Conservation (phyloP, 2,797 vertebrate species). For the Brachyalestes nurse region DNA sequence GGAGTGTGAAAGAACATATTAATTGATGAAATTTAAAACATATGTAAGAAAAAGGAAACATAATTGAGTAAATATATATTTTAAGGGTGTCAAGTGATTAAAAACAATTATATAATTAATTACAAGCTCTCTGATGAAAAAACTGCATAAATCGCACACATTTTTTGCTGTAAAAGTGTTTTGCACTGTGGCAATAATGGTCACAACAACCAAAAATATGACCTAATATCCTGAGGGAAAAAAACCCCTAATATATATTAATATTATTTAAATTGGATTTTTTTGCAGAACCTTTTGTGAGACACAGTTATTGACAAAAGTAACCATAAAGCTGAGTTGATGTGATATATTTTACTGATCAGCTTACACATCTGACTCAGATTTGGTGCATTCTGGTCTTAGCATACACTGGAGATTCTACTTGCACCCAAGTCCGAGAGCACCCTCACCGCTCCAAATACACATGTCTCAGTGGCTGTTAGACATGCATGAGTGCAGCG, state of each 20-base stretch:
- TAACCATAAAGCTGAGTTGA: not conserved
- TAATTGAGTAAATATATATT: not conserved
- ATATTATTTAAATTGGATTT: too few species aligned
- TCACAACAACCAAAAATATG: too few species aligned
- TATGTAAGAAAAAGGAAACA: not conserved
- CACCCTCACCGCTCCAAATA: not conserved
- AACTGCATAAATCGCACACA: too few species aligned
- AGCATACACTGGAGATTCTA: not conserved
- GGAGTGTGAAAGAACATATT: constrained; percentile 19
- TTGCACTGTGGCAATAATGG: too few species aligned
- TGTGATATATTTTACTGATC: not conserved
- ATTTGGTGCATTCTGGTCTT: not conserved
- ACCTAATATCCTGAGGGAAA: too few species aligned
- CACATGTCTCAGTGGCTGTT: constrained; percentile 4
- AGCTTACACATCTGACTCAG: not conserved
- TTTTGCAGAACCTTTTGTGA: too few species aligned
- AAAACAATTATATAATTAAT: too few species aligned
- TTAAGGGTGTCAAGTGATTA: too few species aligned
- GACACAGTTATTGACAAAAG: not conserved
- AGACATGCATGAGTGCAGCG: constrained; percentile 27
- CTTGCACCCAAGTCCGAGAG: not conserved
- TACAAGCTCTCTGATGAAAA: too few species aligned
- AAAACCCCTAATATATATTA: too few species aligned
- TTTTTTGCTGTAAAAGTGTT: too few species aligned
- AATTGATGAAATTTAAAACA: constrained; percentile 4